phyloP scores from a whole-genome alignment of 2,113 vertebrate species.

The Heterotilapia buettikoferi region DNA sequence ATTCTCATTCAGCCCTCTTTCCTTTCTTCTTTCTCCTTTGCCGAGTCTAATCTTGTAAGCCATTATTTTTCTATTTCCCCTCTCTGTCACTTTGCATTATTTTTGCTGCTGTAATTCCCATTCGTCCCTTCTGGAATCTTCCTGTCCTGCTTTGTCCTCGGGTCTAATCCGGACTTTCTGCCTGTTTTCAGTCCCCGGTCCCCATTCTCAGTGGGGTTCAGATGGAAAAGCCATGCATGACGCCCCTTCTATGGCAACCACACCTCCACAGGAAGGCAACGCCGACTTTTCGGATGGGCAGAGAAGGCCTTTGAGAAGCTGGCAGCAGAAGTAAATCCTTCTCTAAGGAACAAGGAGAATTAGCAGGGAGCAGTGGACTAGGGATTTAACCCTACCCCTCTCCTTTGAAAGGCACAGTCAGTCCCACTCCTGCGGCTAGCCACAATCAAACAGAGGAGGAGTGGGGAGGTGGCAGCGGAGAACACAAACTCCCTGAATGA shows the following conservation, averaged over 20 bases:
- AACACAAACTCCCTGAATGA: constrained; percentile 80
- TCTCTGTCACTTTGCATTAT: constrained; percentile 92
- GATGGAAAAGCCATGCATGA: constrained; percentile 86
- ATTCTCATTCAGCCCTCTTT: constrained; percentile 76
- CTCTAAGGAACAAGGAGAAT: constrained; percentile 93
- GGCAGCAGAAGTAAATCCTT: constrained; percentile 92
- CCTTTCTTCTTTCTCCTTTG: constrained; percentile 71
- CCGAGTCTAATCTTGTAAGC: constrained; percentile 79
- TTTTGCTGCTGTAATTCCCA: constrained; percentile 92
- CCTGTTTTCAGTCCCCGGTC: constrained; percentile 78
- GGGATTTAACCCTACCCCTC: constrained; percentile 88
- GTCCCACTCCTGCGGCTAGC: constrained; percentile 86
- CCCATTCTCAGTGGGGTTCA: constrained; percentile 78
- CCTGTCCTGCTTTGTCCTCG: constrained; percentile 84
- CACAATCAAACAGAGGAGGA: constrained; percentile 86
- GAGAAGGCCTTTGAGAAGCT: constrained; percentile 86
- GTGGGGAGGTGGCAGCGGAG: constrained; percentile 73
- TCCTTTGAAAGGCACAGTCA: constrained; percentile 87
- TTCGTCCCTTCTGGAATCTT: constrained; percentile 90
- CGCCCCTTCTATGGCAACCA: constrained; percentile 91
- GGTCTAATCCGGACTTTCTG: constrained; percentile 86
- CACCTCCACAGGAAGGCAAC: constrained; percentile 88
- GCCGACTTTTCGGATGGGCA: constrained; percentile 82
- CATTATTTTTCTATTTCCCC: constrained; percentile 92
- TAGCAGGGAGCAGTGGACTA: constrained; percentile 87